A percentile compares a stretch with the other conserved stretches of the same genome.
These are phyloP conservation scores for Ceyx cyanopectus DNA, from an alignment of 2,113 vertebrate species.

Conservation along the genomic window DNA sequence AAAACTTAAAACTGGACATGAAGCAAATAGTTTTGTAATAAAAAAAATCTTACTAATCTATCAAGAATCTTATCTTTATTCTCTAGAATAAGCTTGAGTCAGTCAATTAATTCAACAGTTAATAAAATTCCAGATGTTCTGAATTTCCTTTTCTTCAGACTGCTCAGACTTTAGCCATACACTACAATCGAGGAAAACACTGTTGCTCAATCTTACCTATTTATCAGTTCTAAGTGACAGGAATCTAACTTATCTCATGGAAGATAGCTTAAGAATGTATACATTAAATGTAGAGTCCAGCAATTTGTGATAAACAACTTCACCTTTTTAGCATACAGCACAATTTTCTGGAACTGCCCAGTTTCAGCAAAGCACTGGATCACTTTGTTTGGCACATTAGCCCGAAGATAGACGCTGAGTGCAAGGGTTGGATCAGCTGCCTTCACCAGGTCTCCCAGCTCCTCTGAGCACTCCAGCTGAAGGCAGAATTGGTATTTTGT, in stretches of 20 bases:
- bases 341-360: constrained; percentile 94
- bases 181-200: not conserved
- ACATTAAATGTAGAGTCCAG: not conserved
- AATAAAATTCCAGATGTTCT: not conserved
- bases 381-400: constrained; percentile 92
- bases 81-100: not conserved
- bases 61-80: not conserved
- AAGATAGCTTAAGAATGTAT: not conserved
- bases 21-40: not conserved
- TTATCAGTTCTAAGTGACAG: not conserved
- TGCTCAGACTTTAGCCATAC: not conserved
- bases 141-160: not conserved
- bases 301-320: not conserved
- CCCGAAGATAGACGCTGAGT: constrained; percentile 92
- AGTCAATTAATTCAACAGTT: not conserved
- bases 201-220: not conserved
- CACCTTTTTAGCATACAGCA: constrained; percentile 95
- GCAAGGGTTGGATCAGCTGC: constrained; percentile 88
- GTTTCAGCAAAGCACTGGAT: constrained; percentile 97
- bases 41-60: not conserved
- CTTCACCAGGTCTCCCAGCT: constrained; percentile 92
- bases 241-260: constrained; percentile 9
- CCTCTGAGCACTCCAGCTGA: constrained; percentile 92
- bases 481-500: constrained; percentile 15
- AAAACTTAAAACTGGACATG: not conserved